phyloP scores from a whole-genome alignment of 2,797 vertebrate species.

The Aselliscus stoliczkanus region DNA sequence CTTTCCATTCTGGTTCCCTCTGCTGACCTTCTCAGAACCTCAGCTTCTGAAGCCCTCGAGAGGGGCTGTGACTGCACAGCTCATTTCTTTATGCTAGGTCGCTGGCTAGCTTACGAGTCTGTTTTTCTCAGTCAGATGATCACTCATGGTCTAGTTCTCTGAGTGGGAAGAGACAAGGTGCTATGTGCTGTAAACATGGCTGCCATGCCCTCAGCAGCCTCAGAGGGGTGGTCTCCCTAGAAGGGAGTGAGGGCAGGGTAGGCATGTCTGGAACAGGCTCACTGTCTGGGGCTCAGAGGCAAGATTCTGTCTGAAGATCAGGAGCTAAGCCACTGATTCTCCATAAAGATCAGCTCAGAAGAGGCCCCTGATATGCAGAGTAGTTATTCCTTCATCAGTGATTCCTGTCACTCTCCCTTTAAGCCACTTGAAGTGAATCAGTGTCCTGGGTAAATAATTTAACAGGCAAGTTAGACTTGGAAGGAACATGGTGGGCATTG shows the following conservation, averaged over 20 bases:
- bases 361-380: not conserved
- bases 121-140: not conserved
- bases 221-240: not conserved
- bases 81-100: not conserved
- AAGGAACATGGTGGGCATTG: accelerated
- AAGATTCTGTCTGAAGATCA: not conserved
- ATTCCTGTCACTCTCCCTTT: not conserved
- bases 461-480: not conserved
- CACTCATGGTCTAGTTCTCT: not conserved
- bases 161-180: accelerated
- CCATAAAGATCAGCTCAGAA: not conserved
- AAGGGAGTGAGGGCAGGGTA: not conserved
- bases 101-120: not conserved
- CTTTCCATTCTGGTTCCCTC: not conserved
- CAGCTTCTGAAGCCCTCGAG: not conserved
- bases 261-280: not conserved
- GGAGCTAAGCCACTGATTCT: not conserved
- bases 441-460: not conserved
- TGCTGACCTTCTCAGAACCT: not conserved
- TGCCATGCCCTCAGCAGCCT: not conserved
- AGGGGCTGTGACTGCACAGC: not conserved
- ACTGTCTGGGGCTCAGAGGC: accelerated
- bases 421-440: not conserved
- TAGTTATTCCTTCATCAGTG: not conserved
- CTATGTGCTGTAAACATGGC: not conserved